Percentiles rank a stretch among this genome's conserved stretches.
These are phyloP conservation scores for Macropis europaea DNA, from an alignment of 2,888 invertebrate genomes.

Conservation along the genomic window DNA sequence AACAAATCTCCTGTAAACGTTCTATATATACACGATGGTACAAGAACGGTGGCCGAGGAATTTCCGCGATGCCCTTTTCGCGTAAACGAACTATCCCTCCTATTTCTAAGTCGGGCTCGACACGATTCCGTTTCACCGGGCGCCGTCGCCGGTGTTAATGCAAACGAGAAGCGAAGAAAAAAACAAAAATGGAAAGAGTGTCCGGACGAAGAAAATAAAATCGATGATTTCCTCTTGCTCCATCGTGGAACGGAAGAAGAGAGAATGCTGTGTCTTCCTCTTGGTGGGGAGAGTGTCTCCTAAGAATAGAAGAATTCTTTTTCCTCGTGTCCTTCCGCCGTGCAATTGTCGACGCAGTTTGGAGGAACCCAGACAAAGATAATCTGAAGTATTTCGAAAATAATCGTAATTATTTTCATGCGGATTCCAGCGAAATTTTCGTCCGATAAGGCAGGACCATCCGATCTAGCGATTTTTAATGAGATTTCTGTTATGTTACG, in stretches of 20 bases:
- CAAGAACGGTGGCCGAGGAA: background rate
- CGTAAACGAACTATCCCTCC: background rate
- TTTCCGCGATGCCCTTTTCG: constrained; percentile 28
- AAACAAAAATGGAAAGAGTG: background rate
- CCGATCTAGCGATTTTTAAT: too few relatives aligned
- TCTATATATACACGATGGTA: constrained; percentile 14
- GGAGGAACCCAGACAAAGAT: too few relatives aligned
- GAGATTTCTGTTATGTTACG: too few relatives aligned
- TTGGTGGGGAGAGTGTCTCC: constrained; percentile 43
- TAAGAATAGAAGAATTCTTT: constrained; percentile 68
- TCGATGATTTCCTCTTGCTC: constrained; percentile 28
- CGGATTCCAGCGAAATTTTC: too few relatives aligned
- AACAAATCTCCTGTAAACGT: background rate
- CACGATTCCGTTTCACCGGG: constrained; percentile 10
- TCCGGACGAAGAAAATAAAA: constrained; percentile 1
- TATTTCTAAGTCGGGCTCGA: constrained; percentile 7
- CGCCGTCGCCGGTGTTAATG: background rate
- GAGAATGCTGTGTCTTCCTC: background rate
- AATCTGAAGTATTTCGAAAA: too few relatives aligned
- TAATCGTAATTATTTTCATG: too few relatives aligned
- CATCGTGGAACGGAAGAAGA: constrained; percentile 10
- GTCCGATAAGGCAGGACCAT: too few relatives aligned
- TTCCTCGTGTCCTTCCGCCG: constrained; percentile 39
- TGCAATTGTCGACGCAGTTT: constrained; percentile 45
- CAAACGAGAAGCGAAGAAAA: background rate